Base-by-base conservation (phyloP, 1,140 invertebrate genomes). In the Acyrthosiphon pisum region DNA sequence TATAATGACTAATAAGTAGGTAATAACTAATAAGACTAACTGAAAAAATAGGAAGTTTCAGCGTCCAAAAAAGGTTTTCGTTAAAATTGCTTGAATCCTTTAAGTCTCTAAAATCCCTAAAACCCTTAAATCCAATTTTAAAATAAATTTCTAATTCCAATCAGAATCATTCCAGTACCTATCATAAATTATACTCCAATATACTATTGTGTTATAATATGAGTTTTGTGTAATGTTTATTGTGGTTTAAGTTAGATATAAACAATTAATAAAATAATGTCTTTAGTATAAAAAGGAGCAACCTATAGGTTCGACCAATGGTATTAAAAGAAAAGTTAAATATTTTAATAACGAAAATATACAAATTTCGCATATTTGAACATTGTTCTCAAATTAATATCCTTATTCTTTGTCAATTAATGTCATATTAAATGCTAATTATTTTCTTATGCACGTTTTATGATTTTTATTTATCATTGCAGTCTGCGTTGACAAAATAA, bases 341-440 rank as follows among this genome's bases (percentile, higher is more conserved):
- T 53, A 35, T 89, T 89, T 88, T 11, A 35, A 50, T 37, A 50
- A 26, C 8, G 20, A 6, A 50, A 53, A 35, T 22, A 50, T 53
- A 89, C 20, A 23, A 37, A 89, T 37, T 53, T 53, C 4, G 9
- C 14, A n/a, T 50, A 35, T 35, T 88, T 89, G 3, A 89, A 50
- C 23, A 89, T 35, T 50, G 26, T 88, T 88, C 44, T 88, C n/a
- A 18, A 88, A 35, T 35, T 88, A 48, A 88, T n/a, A 88, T 46
- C 0, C 9, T n/a, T 35, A 50, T 18, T 48, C 46, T 48, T 46
- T 41, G 18, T 35, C 30, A 88, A 53, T 89, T 50, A 89, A 89
- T 37, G n/a, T 37, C 87, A 9, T 89, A 26, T 53, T 53, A 89
- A 89, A 22, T 53, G 88, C 60, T 37, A 60, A 60, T 88, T 30